Evolutionary conservation across 2,888 invertebrate species (phyloP).

Genomic region (Latrodectus hesperus): DNA sequence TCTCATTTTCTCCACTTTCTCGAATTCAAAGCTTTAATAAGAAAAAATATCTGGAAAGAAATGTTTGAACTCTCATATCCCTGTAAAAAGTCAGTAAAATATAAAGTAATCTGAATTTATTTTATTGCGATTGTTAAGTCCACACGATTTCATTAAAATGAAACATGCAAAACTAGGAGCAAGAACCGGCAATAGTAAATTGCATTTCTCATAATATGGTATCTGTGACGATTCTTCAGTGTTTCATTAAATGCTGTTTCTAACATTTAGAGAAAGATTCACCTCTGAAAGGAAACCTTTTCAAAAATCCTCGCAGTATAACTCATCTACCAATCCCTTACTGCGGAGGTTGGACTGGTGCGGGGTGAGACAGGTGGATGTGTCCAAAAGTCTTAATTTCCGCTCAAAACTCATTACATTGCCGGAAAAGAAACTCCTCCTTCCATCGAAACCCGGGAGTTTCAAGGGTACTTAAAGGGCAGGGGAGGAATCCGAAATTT

Average conservation of each 20-base stretch:
- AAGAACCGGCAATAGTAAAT: constrained; percentile 7
- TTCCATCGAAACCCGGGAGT: constrained; percentile 5
- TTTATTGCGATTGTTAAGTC: too few species aligned
- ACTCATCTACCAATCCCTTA: neutral
- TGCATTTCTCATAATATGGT: constrained; percentile 30
- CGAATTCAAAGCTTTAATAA: too few species aligned
- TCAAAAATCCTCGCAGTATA: neutral
- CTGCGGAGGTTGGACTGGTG: neutral
- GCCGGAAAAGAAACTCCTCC: constrained; percentile 52
- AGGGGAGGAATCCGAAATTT: constrained; percentile 39
- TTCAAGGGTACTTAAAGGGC: neutral
- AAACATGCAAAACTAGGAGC: neutral
- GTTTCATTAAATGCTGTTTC: constrained; percentile 56
- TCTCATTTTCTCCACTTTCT: too few species aligned
- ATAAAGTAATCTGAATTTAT: too few species aligned
- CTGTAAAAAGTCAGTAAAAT: too few species aligned
- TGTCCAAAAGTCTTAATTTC: constrained; percentile 67
- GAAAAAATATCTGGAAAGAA: too few species aligned
- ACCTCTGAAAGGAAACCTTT: neutral
- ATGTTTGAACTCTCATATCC: too few species aligned
- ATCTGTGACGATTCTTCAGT: constrained; percentile 33
- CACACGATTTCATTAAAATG: too few species aligned
- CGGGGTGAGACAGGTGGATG: constrained; percentile 45
- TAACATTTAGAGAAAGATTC: neutral
- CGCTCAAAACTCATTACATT: constrained; percentile 66